Conservation (phyloP, 2,888 invertebrate species). For the Pediacus dermestoides region DNA sequence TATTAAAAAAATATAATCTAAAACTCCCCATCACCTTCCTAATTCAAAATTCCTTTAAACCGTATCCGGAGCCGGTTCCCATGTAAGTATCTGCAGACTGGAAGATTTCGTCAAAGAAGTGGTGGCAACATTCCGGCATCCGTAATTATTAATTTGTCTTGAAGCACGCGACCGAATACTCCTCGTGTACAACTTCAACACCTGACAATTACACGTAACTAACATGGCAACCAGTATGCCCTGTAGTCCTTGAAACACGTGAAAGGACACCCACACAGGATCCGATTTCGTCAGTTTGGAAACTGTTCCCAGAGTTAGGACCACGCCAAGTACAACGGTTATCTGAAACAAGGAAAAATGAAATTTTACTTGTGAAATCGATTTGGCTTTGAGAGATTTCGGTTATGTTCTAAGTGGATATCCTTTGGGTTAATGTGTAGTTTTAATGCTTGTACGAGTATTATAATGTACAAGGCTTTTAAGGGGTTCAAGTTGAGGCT, state of each 20-base stretch:
- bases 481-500: too few species aligned
- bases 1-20: too few species aligned
- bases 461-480: too few species aligned
- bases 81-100: conserved; percentile 49
- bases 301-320: conserved; percentile 45
- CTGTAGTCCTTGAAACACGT: conserved; percentile 53
- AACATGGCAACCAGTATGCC: conserved; percentile 61
- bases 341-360: conserved; percentile 43
- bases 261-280: conserved; percentile 50
- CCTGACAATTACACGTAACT: conserved; percentile 61
- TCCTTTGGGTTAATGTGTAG: too few species aligned
- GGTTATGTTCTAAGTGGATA: too few species aligned
- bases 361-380: too few species aligned
- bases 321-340: conserved; percentile 43
- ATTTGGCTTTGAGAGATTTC: too few species aligned
- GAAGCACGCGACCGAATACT: conserved; percentile 37
- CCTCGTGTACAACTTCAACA: conserved; percentile 48
- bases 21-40: too few species aligned
- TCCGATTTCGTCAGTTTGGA: conserved; percentile 47
- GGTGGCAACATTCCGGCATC: conserved; percentile 26
- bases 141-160: conserved; percentile 32
- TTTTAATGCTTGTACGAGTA: too few species aligned
- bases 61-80: conserved; percentile 49
- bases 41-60: too few species aligned
- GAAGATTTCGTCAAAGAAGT: conserved; percentile 44